Evolutionary conservation across 2,888 invertebrate genomes (phyloP).

Genomic region (Aphodius sticticus): DNA sequence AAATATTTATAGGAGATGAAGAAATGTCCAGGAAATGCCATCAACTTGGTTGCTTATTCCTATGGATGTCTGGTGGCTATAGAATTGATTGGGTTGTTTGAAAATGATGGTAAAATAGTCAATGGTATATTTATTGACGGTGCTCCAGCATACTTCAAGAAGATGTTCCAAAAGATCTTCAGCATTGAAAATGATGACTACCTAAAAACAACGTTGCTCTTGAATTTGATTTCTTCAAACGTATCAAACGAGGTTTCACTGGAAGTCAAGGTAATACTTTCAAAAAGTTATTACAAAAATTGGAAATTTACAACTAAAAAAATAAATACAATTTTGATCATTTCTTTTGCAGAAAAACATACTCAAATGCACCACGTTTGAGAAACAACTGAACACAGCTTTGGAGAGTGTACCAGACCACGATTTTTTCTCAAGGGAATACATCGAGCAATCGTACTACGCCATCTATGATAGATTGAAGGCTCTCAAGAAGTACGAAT

Average conservation of each 20-base stretch:
- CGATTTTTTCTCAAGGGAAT: constrained; percentile 15
- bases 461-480: constrained; percentile 64
- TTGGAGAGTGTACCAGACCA: constrained; percentile 7
- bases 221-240: constrained; percentile 12
- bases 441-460: constrained; percentile 14
- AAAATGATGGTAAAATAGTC: constrained; percentile 67
- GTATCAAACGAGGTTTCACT: constrained; percentile 4
- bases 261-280: constrained; percentile 8
- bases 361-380: constrained; percentile 9
- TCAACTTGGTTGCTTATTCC: constrained; percentile 84
- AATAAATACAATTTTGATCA: too few species aligned
- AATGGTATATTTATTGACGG: constrained; percentile 80
- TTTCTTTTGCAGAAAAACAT: constrained; percentile 20
- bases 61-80: constrained; percentile 80
- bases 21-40: constrained; percentile 53
- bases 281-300: too few species aligned
- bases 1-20: not conserved
- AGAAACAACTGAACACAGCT: not conserved
- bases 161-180: constrained; percentile 24
- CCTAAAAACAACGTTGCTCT: constrained; percentile 9
- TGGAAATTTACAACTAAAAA: too few species aligned
- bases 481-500: constrained; percentile 63
- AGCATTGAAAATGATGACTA: constrained; percentile 15
- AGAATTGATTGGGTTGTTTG: constrained; percentile 76
- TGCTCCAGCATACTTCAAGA: constrained; percentile 41